Evolutionary conservation across 2,113 vertebrate species (phyloP), one percentile per base, ranked within the genome.

Genomic region (Cryptomyrus ogoouensis): DNA sequence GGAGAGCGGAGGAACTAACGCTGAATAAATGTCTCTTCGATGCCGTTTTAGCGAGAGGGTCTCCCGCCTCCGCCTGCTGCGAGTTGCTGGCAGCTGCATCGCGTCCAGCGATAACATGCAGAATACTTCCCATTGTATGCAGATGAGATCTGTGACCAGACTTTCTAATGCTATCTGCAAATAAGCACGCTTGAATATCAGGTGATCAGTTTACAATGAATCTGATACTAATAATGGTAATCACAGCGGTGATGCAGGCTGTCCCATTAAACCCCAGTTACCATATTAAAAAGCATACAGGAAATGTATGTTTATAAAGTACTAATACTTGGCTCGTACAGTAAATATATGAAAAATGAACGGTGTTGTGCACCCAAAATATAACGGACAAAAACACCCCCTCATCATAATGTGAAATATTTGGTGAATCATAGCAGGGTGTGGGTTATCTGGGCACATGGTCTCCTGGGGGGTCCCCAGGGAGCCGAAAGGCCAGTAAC

Each of bases 401-500:
- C 46, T 10, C 83, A 50, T 94, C 93, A 94, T 93, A 92, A 91
- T 93, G 92, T 91, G 90, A 92, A 86, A 91, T 93, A 94, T 94
- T 94, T 93, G 95, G 93, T 91, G 44, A 80, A 91, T 89, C 15
- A 53, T 91, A 80, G 88, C 90, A 92, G 74, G 93, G 92, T 93
- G 89, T 92, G 92, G 91, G 92, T 93, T 94, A 94, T 94, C 44
- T 27, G 42, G 24, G 83, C 83, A 46, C 66, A 88, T 21, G 77
- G 87, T 90, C 93, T 91, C 42, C 92, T 93, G 94, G 94, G 92
- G 94, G 94, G 92, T 94, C 95, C 92, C 92, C 88, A 0, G 89
- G 92, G 94, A 93, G 92, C 93, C 91, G 90, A 89, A 92, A 94
- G 93, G 91, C 92, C 91, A 92, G 91, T 91, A 92, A 91, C 94